These are phyloP conservation scores for Peromyscus eremicus DNA, from an alignment of 2,797 vertebrate species.

Conservation along the genomic window DNA sequence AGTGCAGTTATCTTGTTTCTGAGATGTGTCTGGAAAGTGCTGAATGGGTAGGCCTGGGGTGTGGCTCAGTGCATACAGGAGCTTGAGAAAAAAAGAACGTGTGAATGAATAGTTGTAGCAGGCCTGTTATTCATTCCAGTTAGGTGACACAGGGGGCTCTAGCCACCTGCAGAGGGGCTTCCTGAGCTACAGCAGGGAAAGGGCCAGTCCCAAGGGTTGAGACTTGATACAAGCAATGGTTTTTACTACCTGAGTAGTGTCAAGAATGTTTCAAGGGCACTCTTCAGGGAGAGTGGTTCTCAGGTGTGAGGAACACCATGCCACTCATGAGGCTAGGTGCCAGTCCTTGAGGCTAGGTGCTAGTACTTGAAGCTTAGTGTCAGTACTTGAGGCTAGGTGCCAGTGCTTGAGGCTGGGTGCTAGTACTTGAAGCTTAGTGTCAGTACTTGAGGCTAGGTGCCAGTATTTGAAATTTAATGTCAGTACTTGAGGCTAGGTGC, in stretches of 20 bases:
- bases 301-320: background rate
- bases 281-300: background rate
- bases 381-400: background rate
- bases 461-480: background rate
- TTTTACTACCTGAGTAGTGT: background rate
- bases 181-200: accelerated
- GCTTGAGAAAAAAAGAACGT: background rate
- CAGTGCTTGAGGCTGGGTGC: no score
- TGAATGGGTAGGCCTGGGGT: background rate
- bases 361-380: background rate
- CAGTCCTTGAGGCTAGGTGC: background rate
- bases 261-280: background rate
- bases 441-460: background rate
- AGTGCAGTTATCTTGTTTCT: background rate
- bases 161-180: no score
- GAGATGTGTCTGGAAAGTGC: background rate
- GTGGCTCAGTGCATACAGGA: background rate
- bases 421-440: no score
- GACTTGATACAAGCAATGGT: background rate
- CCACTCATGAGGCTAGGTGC: background rate
- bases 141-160: background rate
- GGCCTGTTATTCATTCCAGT: background rate
- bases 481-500: background rate
- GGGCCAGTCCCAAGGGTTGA: background rate
- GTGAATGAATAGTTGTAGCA: background rate